Evolutionary conservation across 2,888 invertebrate genomes (phyloP).

Genomic region (Colostygia pectinataria): DNA sequence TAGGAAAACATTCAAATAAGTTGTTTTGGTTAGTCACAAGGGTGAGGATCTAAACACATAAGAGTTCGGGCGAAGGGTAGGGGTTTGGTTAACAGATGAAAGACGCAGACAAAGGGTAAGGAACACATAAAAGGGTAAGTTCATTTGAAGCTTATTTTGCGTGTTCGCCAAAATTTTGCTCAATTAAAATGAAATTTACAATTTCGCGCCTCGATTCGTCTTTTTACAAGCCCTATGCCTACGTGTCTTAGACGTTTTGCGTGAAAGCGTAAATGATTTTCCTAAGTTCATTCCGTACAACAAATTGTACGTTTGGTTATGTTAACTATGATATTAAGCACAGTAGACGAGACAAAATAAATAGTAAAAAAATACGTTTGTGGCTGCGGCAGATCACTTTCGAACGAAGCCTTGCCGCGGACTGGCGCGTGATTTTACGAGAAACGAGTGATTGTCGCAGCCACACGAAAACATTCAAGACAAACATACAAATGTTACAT

Average conservation of each 20-base stretch:
- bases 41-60: conserved; percentile 83
- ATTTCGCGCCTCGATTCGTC: conserved; percentile 72
- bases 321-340: conserved; percentile 77
- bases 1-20: conserved; percentile 76
- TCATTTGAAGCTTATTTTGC: conserved; percentile 82
- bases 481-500: conserved; percentile 84
- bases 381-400: conserved; percentile 74
- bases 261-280: conserved; percentile 84
- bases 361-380: conserved; percentile 73
- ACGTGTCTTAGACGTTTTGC: conserved; percentile 79
- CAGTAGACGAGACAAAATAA: conserved; percentile 82
- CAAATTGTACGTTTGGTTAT: conserved; percentile 71
- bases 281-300: conserved; percentile 77
- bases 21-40: conserved; percentile 79
- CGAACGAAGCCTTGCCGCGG: conserved; percentile 42
- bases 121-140: conserved; percentile 84
- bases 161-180: conserved; percentile 81
- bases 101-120: conserved; percentile 92
- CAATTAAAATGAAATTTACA: conserved; percentile 68
- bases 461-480: conserved; percentile 79
- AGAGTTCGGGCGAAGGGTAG: conserved; percentile 80
- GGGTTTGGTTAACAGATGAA: conserved; percentile 87
- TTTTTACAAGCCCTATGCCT: conserved; percentile 74
- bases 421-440: conserved; percentile 49
- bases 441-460: conserved; percentile 66